Evolutionary conservation across 2,113 vertebrate species (phyloP).

Genomic region (Pterocles orientalis): DNA sequence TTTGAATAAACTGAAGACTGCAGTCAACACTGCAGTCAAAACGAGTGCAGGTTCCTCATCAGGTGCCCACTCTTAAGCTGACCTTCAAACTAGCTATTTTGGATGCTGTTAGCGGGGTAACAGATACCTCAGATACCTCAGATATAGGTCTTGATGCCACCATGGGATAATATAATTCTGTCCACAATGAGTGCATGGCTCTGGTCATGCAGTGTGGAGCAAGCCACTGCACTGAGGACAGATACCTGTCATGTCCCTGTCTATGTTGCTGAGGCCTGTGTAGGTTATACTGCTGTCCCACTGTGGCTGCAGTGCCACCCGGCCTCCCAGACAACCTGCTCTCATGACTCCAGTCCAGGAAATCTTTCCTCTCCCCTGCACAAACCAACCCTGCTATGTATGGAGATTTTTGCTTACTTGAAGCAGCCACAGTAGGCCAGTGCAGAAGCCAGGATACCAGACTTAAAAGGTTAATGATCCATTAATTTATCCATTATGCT

Average conservation of each 20-base stretch:
- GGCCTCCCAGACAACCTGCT: neutral
- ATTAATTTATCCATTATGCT: constrained; percentile 20
- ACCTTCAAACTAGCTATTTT: neutral
- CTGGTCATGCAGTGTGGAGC: neutral
- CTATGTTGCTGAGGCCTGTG: neutral
- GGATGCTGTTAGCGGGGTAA: neutral
- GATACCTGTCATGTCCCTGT: fast-evolving
- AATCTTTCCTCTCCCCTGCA: neutral
- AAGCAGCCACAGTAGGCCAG: neutral
- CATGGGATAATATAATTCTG: neutral
- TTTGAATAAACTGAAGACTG: neutral
- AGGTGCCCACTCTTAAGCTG: neutral
- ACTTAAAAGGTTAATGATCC: constrained; percentile 36
- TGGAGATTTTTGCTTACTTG: neutral
- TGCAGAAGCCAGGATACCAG: constrained; percentile 3
- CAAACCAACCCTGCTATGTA: neutral
- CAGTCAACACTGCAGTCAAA: neutral
- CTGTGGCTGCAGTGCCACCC: neutral
- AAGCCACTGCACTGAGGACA: neutral
- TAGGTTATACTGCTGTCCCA: neutral
- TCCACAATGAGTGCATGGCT: neutral
- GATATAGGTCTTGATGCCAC: neutral
- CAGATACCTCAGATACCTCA: neutral
- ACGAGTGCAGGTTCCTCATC: neutral
- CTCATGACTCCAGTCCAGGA: neutral